phyloP scores from a whole-genome alignment of 2,888 invertebrate species.

The Oscheius onirici region DNA sequence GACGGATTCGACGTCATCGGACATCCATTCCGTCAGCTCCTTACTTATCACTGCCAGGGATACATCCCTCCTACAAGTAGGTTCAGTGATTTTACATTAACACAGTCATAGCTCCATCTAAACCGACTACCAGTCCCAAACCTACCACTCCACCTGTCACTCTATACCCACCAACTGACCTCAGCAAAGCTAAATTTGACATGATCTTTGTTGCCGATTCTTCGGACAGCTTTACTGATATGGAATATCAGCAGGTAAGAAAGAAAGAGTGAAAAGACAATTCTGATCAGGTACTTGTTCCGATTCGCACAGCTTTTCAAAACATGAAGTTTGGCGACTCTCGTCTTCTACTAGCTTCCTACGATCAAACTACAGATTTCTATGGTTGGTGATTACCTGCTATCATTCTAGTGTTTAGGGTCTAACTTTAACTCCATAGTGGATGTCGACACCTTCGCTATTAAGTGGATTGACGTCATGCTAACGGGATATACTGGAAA shows the following conservation, averaged over 20 bases:
- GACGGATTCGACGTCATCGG: constrained; percentile 56
- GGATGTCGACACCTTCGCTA: constrained; percentile 24
- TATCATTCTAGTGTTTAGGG: constrained; percentile 19
- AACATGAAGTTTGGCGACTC: not conserved
- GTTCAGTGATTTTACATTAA: not conserved
- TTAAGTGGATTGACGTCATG: not conserved
- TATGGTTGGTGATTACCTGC: not conserved
- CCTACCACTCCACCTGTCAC: constrained; percentile 28
- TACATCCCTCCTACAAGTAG: constrained; percentile 37
- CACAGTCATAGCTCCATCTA: not conserved
- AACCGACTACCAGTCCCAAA: constrained; percentile 18
- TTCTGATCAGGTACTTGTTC: not conserved
- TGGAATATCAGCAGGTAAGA: not conserved
- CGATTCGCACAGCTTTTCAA: not conserved
- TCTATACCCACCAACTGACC: constrained; percentile 30
- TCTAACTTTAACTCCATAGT: constrained; percentile 37
- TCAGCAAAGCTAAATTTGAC: constrained; percentile 36
- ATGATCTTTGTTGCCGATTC: constrained; percentile 45
- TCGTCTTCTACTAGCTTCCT: constrained; percentile 36
- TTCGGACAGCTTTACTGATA: constrained; percentile 28
- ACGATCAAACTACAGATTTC: constrained; percentile 31
- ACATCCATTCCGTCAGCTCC: constrained; percentile 56
- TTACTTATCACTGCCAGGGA: constrained; percentile 56
- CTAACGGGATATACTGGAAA: constrained; percentile 41
- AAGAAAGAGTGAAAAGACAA: not conserved